phyloP scores from a whole-genome alignment of 2,888 invertebrate species.

The Tortricodes alternella region DNA sequence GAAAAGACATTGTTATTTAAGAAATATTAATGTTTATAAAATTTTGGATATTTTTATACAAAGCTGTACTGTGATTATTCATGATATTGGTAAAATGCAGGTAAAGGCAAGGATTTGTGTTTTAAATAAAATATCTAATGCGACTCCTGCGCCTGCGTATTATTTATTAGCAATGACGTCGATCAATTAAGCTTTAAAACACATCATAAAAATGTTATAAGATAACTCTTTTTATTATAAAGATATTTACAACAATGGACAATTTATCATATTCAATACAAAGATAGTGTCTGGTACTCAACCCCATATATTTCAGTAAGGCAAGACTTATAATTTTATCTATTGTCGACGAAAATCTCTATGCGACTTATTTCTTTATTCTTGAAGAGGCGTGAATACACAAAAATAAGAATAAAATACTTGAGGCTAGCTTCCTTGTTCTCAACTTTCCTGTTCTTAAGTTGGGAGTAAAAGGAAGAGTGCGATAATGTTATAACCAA shows the following conservation, averaged over 20 bases:
- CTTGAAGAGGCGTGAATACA: slow-evolving; percentile 28
- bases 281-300: too few relatives aligned
- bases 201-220: neutral
- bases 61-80: too few relatives aligned
- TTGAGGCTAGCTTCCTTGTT: slow-evolving; percentile 41
- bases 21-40: too few relatives aligned
- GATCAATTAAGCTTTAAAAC: neutral
- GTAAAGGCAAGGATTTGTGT: too few relatives aligned
- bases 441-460: slow-evolving; percentile 42
- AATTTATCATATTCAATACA: too few relatives aligned
- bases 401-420: slow-evolving; percentile 41
- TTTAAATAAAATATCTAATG: neutral
- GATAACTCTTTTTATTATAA: too few relatives aligned
- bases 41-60: too few relatives aligned
- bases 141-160: neutral
- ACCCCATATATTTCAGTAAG: too few relatives aligned
- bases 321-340: neutral
- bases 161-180: slow-evolving; percentile 1
- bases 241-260: too few relatives aligned
- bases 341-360: neutral
- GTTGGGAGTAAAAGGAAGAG: slow-evolving; percentile 34
- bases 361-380: slow-evolving; percentile 15
- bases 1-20: too few relatives aligned
- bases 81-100: too few relatives aligned
- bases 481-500: neutral